Evolutionary conservation across 2,888 invertebrate genomes (phyloP), one percentile per base, ranked within the genome.

Genomic region (Stratiomys singularior): DNA sequence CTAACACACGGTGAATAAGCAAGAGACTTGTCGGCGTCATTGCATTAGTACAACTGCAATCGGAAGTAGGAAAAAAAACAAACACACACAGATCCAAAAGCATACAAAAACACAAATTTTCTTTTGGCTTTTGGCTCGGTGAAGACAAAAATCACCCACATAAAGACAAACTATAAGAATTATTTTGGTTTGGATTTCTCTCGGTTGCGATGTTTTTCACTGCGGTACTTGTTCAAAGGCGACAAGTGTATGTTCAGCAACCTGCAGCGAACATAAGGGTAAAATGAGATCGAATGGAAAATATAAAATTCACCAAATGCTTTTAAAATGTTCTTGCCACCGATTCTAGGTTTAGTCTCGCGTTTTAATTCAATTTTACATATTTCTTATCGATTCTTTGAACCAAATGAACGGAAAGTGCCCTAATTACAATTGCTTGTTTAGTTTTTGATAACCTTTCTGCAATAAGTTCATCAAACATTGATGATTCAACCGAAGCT

Each of bases 21-120:
- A 25, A 23, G 72, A 74, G 77, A 79, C 79, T 77, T 64, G 74
- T 76, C 60, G 79, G 79, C 79, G 79, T 77, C 79, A 72, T 72
- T 78, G 78, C 78, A 78, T 76, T 60, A 71, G 67, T 67, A 60
- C 18, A 71, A 76, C 69, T 67, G 76, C 64, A 76, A 58, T 58
- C 30, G 37, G 47, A 52, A 63, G 64, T 27, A 58, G 0, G 28
- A 52, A 77, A 77, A 25, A 4, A 23, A 25, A 69, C 37, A 60
- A 37, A 27, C 7, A 25, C 23, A 11, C 21, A 21, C 25, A n/a
- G 4, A 63, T 11, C 3, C 15, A 23, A 23, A 9, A 4, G 9
- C 63, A 63, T 23, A 63, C 63, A 25, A 63, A 9, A 37, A 37
- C 9, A 37, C 37, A 37, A 37, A 37, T 37, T 37, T 63, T 52